Percentiles rank a stretch among this genome's conserved stretches.
phyloP scores from a whole-genome alignment of 2,113 vertebrate species.

The Sinocyclocheilus rhinocerous region DNA sequence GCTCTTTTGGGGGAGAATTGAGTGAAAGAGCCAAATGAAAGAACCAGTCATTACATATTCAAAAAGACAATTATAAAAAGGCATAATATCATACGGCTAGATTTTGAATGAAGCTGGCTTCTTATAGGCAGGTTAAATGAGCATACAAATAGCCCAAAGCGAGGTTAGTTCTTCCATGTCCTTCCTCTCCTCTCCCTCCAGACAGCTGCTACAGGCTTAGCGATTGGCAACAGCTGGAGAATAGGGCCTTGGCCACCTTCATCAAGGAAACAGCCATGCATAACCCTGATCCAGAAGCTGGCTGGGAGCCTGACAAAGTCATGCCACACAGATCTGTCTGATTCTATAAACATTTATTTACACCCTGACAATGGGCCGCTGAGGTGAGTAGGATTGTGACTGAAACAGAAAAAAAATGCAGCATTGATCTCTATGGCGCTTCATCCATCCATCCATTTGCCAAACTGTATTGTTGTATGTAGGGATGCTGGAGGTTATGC shows the following conservation, averaged over 20 bases:
- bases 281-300: conserved; percentile 12
- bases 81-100: neutral
- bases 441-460: neutral
- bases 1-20: neutral
- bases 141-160: conserved; percentile 23
- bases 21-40: neutral
- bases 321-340: neutral
- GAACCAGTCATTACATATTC: neutral
- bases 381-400: neutral
- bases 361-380: neutral
- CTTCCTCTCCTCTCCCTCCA: neutral
- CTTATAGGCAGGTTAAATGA: neutral
- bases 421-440: neutral
- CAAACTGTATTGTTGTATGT: no score
- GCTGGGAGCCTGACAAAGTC: conserved; percentile 6
- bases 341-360: conserved; percentile 15
- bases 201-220: conserved; percentile 12
- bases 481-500: no score
- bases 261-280: conserved; percentile 33
- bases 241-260: conserved; percentile 35
- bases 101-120: neutral
- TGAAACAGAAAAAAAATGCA: conserved; percentile 10
- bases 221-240: conserved; percentile 38
- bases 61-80: neutral
- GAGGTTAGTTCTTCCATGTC: conserved; percentile 1